Conservation (phyloP, 2,888 invertebrate genomes). For the Harmothoe impar region DNA sequence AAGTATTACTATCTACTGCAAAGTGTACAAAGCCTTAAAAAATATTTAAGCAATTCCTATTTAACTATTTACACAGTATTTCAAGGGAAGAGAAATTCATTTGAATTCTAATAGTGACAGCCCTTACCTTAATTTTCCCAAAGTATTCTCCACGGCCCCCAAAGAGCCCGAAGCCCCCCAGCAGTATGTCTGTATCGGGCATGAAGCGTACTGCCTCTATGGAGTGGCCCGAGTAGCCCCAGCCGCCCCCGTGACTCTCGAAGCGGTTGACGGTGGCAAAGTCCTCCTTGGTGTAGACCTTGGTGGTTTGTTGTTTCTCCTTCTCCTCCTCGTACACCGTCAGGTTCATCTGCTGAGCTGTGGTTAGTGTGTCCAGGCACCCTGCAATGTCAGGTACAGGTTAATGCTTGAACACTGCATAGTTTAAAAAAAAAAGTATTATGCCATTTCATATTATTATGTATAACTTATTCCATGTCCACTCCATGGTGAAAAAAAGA, state of each 20-base stretch:
- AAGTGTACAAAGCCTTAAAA: no score
- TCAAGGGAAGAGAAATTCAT: no score
- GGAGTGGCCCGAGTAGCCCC: constrained; percentile 98
- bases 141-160: constrained; percentile 98
- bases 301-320: constrained; percentile 82
- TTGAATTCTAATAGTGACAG: neutral
- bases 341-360: constrained; percentile 86
- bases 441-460: neutral
- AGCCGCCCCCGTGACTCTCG: constrained; percentile 97
- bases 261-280: constrained; percentile 93
- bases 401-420: no score
- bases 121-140: constrained; percentile 90
- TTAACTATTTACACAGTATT: no score
- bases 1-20: no score
- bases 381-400: constrained; percentile 72
- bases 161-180: constrained; percentile 96
- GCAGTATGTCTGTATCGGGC: constrained; percentile 94
- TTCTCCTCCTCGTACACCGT: constrained; percentile 82
- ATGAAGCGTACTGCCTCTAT: constrained; percentile 97
- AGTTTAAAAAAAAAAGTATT: neutral
- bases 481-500: no score
- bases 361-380: constrained; percentile 93
- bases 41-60: no score
- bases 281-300: constrained; percentile 90
- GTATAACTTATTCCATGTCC: no score